Base-by-base conservation (phyloP, 2,797 vertebrate species). In the Girardinus metallicus region DNA sequence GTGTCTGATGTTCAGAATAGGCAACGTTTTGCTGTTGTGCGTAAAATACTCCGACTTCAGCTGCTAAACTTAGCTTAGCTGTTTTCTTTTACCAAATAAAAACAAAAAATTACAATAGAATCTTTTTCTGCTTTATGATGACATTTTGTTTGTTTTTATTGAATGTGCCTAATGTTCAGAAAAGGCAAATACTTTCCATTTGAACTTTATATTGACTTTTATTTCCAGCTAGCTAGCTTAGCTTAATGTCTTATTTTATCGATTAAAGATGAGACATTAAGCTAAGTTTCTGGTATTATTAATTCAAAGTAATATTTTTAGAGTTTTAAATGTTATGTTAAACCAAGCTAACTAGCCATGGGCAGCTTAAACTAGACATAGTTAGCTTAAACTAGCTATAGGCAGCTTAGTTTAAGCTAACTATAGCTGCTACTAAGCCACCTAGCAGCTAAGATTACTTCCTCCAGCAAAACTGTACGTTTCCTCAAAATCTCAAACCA, bases 281-380 rank as follows among this genome's bases (percentile, higher is more conserved):
- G 41, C 43, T 46, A 29, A 1, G 43, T 29, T 43, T 72, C 3
- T 43, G 41, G 39, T 71, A n/a, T 29, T 44, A 57, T 12, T 29
- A n/a, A 57, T 29, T 57, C 18, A 57, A 16, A 31, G 49, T 15
- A 34, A 49, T 16, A 10, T 73, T 31, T 23, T 9, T 16, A 0
- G 21, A n/a, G 34, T 31, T 68, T 16, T 7, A 60, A 26, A 31
- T 64, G 73, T 39, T 36, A 34, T 68, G 76, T 74, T 80, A 44
- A 79, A 73, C 64, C 80, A 82, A 23, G 75, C 64, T 77, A 81
- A 64, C 31, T 2, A 8, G 73, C 46, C 26, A n/a, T 51, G 47
- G 18, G 18, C 18, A 51, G 7, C 47, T 49, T 49, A 49, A 49
- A 49, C 47, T 49, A 49, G 47, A 18, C 16, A 49, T 18, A 18